A percentile compares a stretch with the other conserved stretches of the same genome.
Evolutionary conservation across 2,888 invertebrate genomes (phyloP).

Genomic region (Operophtera brumata): DNA sequence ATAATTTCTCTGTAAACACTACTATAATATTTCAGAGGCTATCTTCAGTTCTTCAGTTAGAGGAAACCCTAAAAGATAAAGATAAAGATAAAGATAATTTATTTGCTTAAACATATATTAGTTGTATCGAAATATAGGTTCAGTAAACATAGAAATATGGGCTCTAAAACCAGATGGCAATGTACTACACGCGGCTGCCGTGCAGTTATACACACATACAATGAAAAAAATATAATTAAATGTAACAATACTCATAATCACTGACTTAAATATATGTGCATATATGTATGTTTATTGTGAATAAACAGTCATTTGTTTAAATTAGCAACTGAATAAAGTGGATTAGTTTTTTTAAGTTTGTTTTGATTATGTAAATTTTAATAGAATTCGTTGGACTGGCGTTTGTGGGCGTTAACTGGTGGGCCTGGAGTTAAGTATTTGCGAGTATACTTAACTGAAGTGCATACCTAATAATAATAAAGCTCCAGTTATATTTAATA

Average conservation of each 20-base stretch:
- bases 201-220: slow-evolving; percentile 11
- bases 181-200: slow-evolving; percentile 19
- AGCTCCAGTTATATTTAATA: too few species aligned
- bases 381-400: too few species aligned
- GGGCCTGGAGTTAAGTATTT: too few species aligned
- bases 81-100: too few species aligned
- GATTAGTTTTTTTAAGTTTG: background rate
- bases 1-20: too few species aligned
- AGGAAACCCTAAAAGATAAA: slow-evolving; percentile 14
- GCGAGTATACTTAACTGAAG: too few species aligned
- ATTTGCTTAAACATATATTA: too few species aligned
- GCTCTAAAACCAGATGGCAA: background rate
- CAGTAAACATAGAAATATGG: background rate
- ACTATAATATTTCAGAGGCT: background rate
- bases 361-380: too few species aligned
- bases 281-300: background rate
- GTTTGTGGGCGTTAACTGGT: too few species aligned
- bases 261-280: background rate
- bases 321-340: background rate
- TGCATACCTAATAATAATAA: too few species aligned
- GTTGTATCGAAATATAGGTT: background rate
- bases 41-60: background rate
- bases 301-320: background rate
- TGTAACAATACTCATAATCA: slow-evolving; percentile 5
- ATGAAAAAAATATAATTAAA: slow-evolving; percentile 1